Evolutionary conservation across 2,888 invertebrate genomes (phyloP).

Genomic region (Bombylius discolor): DNA sequence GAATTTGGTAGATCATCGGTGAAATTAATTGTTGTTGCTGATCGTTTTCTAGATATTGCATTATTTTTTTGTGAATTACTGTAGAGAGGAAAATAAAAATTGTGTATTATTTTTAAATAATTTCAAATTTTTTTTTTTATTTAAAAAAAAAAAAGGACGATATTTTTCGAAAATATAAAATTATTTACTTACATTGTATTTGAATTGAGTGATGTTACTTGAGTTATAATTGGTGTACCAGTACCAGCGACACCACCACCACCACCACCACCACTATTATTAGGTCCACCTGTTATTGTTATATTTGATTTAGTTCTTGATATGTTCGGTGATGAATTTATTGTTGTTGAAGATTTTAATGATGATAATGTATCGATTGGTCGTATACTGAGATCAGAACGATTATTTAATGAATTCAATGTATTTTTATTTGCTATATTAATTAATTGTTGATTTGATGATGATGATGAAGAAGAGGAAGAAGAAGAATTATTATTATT

Average conservation of each 20-base stretch:
- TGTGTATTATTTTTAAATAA: no score
- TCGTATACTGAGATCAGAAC: neutral
- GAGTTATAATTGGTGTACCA: neutral
- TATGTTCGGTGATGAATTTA: neutral
- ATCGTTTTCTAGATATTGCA: neutral
- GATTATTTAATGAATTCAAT: neutral
- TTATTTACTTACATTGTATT: neutral
- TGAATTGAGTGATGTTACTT: neutral
- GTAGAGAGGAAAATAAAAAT: no score
- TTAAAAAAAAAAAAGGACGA: no score
- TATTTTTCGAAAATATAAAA: no score
- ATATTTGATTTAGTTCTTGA: neutral
- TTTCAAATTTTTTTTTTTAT: no score
- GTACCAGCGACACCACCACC: neutral
- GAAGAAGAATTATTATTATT: neutral
- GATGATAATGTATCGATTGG: neutral
- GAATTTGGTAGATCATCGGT: neutral
- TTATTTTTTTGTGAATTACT: neutral
- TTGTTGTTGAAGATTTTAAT: neutral
- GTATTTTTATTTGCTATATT: neutral
- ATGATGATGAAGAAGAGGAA: neutral
- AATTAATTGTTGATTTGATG: neutral
- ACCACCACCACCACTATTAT: no score
- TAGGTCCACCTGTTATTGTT: no score
- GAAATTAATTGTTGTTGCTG: neutral